These are phyloP conservation scores for Scophthalmus maximus DNA, from an alignment of 2,113 vertebrate genomes.

Conservation along the genomic window DNA sequence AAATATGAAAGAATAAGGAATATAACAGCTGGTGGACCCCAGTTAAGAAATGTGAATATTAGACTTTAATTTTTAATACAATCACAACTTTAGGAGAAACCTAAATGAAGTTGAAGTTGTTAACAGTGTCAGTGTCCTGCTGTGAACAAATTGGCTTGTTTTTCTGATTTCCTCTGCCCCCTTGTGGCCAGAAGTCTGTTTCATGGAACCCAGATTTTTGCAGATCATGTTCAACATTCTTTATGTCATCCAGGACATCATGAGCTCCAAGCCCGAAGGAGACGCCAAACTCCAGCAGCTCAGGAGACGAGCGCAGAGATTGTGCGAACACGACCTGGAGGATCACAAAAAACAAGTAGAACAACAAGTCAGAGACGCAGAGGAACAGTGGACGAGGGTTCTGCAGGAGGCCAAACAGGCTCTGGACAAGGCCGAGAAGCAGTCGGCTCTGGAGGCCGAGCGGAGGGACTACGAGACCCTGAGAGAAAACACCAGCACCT, in stretches of 20 bases:
- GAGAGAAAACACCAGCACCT: conserved; percentile 48
- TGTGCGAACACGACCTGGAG: conserved; percentile 45
- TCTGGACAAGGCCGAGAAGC: conserved; percentile 39
- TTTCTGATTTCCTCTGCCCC: neutral
- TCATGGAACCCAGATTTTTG: neutral
- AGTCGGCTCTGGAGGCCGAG: conserved; percentile 32
- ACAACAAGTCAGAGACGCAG: conserved; percentile 22
- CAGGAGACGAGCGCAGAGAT: conserved; percentile 38
- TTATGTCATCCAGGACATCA: conserved; percentile 52
- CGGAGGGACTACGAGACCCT: conserved; percentile 34
- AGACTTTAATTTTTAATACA: no score
- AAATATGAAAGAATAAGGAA: no score
- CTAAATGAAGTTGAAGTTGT: no score
- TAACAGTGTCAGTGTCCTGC: neutral
- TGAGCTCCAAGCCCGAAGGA: conserved; percentile 63
- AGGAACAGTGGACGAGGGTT: conserved; percentile 64
- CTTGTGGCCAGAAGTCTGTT: neutral
- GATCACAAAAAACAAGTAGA: conserved; percentile 48
- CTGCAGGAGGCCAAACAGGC: conserved; percentile 37
- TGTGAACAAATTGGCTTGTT: neutral
- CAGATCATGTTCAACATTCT: neutral
- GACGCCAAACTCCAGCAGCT: conserved; percentile 70
- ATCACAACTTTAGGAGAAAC: no score
- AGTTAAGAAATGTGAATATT: no score
- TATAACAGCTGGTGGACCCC: no score